Evolutionary conservation across 2,113 vertebrate genomes (phyloP), one percentile per base, ranked within the genome.

Genomic region (Oncorhynchus masou): DNA sequence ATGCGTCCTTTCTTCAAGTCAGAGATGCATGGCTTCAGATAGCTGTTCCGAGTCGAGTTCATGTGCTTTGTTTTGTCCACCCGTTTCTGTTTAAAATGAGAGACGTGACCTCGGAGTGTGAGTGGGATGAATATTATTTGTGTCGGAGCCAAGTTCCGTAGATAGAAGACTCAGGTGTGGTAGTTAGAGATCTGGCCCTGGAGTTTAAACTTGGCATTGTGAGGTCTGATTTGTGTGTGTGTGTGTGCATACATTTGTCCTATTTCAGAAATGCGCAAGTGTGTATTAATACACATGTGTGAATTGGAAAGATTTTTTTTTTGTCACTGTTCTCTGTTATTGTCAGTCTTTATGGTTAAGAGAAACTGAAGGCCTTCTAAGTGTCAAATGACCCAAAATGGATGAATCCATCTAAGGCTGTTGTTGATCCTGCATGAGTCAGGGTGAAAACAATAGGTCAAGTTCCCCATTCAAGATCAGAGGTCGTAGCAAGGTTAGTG

Each of bases 301-400:
- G 22, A 51, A 51, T 16, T 51, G 15, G 15, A 51, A 3, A 51
- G 3, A 3, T 51, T 4, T 16, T 25, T 4, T 16, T 25, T 64
- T 80, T 86, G 83, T 81, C 81, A 62, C 74, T 74, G 83, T 76
- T 82, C 77, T 29, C 69, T 20, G 74, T 84, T 86, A 77, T 75
- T 79, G 79, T 79, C 74, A 20, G 74, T 57, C 70, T 77, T 82
- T 70, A 76, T 29, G n/a, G 80, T 71, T 79, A 81, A 86, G 74
- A 20, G 78, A 88, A 74, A 80, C 20, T 2, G 73, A 29, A 85
- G 84, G 75, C 75, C 68, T 70, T 20, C 29, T 73, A 81, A 78
- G 87, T 86, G 85, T 88, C 89, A 85, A 81, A 73, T 77, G 4
- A 39, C 84, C 82, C 68, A 83, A 83, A 85, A 88, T 76, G 81